A percentile compares a stretch with the other conserved stretches of the same genome.
phyloP scores from a whole-genome alignment of 2,797 vertebrate genomes.

The Lagorchestes hirsutus region DNA sequence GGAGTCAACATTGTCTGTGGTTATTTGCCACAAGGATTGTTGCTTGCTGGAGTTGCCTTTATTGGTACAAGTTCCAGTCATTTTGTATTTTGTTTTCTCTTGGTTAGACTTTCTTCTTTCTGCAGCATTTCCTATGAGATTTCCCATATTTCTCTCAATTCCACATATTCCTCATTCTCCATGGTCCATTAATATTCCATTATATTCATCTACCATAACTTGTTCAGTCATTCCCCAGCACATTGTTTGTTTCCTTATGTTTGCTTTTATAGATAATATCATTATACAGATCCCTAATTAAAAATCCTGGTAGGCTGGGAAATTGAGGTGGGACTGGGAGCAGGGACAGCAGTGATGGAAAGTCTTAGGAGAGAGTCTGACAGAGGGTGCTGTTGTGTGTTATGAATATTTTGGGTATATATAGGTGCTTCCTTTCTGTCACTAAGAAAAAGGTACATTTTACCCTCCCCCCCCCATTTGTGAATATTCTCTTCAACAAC shows the following conservation, averaged over 20 bases:
- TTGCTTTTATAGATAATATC: background rate
- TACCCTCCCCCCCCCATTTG: background rate
- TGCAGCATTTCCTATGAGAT: background rate
- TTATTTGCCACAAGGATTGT: background rate
- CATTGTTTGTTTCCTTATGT: background rate
- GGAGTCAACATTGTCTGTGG: background rate
- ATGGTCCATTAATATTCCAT: background rate
- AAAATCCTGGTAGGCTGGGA: background rate
- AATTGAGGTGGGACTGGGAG: background rate
- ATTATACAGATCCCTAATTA: background rate
- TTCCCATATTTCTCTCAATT: background rate
- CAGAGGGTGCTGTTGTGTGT: background rate
- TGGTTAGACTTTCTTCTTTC: background rate
- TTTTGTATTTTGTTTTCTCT: background rate
- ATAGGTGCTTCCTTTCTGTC: background rate
- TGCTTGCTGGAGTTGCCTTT: background rate
- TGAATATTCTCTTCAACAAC: background rate
- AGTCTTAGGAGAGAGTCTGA: background rate
- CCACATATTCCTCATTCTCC: background rate
- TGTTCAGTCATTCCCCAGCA: background rate
- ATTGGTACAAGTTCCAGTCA: background rate
- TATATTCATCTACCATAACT: background rate
- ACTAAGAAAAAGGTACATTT: background rate
- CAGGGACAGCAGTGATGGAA: background rate
- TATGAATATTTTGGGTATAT: background rate